phyloP scores from a whole-genome alignment of 2,113 vertebrate genomes.

The Silurus asotus region DNA sequence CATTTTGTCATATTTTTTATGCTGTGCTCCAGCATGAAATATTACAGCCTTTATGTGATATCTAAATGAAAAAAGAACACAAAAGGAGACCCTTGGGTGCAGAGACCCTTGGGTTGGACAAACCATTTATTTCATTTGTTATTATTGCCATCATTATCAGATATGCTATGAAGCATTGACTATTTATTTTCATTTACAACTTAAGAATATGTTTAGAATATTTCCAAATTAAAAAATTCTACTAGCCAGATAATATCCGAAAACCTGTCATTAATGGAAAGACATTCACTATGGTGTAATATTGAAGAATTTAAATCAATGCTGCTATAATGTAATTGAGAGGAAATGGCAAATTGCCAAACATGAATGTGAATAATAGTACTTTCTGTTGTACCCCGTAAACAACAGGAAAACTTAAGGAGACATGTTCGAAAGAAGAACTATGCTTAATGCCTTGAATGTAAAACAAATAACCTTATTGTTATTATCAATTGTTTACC shows the following conservation, averaged over 20 bases:
- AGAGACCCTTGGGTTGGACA: no score
- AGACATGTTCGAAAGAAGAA: background rate
- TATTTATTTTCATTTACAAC: background rate
- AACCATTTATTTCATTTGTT: background rate
- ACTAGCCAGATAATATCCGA: background rate
- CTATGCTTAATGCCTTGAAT: background rate
- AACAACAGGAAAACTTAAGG: background rate
- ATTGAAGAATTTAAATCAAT: background rate
- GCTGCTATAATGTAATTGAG: background rate
- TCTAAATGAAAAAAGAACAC: background rate
- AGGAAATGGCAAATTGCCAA: background rate
- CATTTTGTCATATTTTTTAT: background rate
- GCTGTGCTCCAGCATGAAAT: background rate
- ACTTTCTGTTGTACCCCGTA: background rate
- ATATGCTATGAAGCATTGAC: background rate
- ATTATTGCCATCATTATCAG: background rate
- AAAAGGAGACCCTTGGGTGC: conserved; percentile 43
- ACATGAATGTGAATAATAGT: background rate
- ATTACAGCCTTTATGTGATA: background rate
- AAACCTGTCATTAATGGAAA: background rate
- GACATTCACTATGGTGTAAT: background rate
- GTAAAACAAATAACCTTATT: background rate
- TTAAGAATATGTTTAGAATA: background rate
- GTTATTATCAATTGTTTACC: background rate
- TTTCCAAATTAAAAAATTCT: background rate